Evolutionary conservation across 2,797 vertebrate species (phyloP), one percentile per base, ranked within the genome.

Genomic region (Psittacula echo): DNA sequence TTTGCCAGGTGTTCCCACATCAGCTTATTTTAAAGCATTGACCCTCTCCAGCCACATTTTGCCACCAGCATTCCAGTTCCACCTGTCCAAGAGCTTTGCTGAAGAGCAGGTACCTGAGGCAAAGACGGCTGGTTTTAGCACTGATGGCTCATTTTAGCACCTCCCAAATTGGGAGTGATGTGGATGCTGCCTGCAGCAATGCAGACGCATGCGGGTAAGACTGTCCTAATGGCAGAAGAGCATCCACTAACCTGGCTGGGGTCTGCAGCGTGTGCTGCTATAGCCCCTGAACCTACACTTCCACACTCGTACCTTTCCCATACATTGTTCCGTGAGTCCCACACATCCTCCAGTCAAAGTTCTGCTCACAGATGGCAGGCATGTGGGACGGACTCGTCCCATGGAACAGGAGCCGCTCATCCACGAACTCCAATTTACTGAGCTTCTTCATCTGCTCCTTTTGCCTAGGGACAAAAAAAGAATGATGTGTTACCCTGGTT

Each of bases 301-400:
- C 27, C 51, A 48, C 21, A 14, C 21, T 58, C 39, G 19, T 95
- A 99, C 99, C 99, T 98, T 98, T 98, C 84, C 99, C 99, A 23
- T 96, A 99, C 34, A 96, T 93, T 0, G 99, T 99, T 20, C 99
- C 99, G 4, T 99, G 98, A 20, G 97, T 97, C 5, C 99, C 99
- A 90, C 98, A 99, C 90, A 99, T 96, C 58, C 99, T 98, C 99
- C 99, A 99, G 97, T 99, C 99, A 27, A 99, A 99, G 97, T 99
- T 99, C 95, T 98, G 94, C 61, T 65, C 94, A 93, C 99, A 99
- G 95, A 99, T 99, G 94, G 98, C 97, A 0, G 98, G 68, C 0
- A 98, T 27, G 1, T 98, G 81, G 68, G 91, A 94, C 2, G 93
- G 11, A 74, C 93, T 96, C 0, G 99, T 99, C 74, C 99, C 99